phyloP scores from a whole-genome alignment of 2,113 vertebrate species.

The Tupaia chinensis region DNA sequence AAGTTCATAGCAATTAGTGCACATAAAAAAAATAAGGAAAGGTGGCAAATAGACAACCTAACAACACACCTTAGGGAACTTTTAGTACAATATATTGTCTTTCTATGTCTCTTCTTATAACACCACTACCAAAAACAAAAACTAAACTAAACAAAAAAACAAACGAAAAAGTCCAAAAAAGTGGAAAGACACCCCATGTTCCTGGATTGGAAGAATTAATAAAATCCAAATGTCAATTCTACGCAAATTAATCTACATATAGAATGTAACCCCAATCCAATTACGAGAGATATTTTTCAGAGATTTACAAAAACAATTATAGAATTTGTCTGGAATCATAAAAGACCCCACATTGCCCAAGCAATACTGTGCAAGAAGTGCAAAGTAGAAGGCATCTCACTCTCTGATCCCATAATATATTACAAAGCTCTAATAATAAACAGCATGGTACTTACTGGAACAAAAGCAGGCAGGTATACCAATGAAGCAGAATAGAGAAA shows the following conservation, averaged over 20 bases:
- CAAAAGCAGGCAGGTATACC: neutral
- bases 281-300: neutral
- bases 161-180: neutral
- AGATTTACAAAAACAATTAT: neutral
- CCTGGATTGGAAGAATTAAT: neutral
- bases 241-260: neutral
- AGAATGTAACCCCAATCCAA: neutral
- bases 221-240: neutral
- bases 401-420: slow-evolving; percentile 34
- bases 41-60: no score
- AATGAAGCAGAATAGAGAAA: neutral
- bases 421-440: no score
- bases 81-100: no score
- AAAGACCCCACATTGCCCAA: neutral
- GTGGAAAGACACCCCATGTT: neutral
- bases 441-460: neutral
- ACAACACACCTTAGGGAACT: no score
- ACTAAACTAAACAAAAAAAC: neutral
- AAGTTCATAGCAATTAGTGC: no score
- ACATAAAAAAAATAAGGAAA: no score
- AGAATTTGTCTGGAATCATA: neutral
- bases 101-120: no score
- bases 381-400: neutral
- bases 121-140: neutral
- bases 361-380: neutral